A percentile compares a stretch with the other conserved stretches of the same genome.
phyloP scores from a whole-genome alignment of 2,797 vertebrate genomes.

The Trachops cirrhosus region DNA sequence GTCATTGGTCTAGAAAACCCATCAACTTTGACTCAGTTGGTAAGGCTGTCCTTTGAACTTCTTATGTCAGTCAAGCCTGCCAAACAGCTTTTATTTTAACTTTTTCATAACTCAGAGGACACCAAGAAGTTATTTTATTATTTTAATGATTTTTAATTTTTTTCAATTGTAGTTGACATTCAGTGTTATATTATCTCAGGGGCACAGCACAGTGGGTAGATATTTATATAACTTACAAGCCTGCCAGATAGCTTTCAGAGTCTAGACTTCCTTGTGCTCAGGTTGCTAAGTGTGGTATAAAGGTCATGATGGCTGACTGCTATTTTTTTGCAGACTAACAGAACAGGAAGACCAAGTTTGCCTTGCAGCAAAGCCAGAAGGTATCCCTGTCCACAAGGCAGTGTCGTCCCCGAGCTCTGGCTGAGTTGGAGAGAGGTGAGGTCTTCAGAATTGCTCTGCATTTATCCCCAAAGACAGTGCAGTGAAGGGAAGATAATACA shows the following conservation, averaged over 20 bases:
- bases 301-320: neutral
- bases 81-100: neutral
- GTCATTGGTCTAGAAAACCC: neutral
- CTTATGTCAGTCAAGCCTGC: neutral
- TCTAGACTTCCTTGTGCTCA: conserved; percentile 18
- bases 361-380: neutral
- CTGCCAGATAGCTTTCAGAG: conserved; percentile 42
- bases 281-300: conserved; percentile 40
- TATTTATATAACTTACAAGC: neutral
- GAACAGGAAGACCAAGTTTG: neutral
- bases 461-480: neutral
- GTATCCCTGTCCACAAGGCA: neutral
- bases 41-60: conserved; percentile 14
- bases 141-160: neutral
- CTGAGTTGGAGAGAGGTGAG: neutral
- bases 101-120: neutral
- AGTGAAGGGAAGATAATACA: neutral
- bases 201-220: neutral
- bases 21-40: conserved; percentile 44
- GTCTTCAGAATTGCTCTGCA: neutral
- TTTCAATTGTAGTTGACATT: neutral
- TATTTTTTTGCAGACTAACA: conserved; percentile 23
- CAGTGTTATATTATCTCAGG: neutral
- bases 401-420: neutral
- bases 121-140: neutral